phyloP scores from a whole-genome alignment of 2,797 vertebrate species.

The Astyanax mexicanus region DNA sequence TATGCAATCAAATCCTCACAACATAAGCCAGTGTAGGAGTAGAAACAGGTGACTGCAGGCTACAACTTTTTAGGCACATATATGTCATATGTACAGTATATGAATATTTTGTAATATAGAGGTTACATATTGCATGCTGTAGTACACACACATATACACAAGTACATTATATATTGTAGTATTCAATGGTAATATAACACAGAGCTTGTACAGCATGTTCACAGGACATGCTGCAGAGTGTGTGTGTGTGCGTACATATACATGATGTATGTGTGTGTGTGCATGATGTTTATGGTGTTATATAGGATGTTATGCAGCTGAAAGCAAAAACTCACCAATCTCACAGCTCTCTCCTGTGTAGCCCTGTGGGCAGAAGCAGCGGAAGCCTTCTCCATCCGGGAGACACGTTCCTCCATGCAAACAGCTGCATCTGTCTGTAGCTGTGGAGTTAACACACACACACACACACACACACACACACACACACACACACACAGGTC shows the following conservation, averaged over 20 bases:
- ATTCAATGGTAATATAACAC: too few relatives aligned
- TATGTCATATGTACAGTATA: too few relatives aligned
- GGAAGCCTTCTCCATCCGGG: conserved; percentile 83
- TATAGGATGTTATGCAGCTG: not conserved
- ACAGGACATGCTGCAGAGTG: conserved; percentile 19
- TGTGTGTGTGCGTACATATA: conserved; percentile 32
- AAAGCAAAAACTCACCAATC: conserved; percentile 83
- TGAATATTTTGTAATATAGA: too few relatives aligned
- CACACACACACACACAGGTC: conserved; percentile 24
- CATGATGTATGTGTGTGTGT: too few relatives aligned
- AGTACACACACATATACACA: too few relatives aligned
- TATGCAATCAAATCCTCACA: too few relatives aligned
- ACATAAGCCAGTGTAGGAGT: too few relatives aligned
- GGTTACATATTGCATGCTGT: too few relatives aligned
- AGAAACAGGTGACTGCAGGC: too few relatives aligned
- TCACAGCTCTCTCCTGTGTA: conserved; percentile 95
- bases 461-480: conserved; percentile 24
- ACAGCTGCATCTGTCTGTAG: conserved; percentile 79
- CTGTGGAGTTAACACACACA: conserved; percentile 36
- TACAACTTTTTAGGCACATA: too few relatives aligned
- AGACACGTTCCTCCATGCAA: conserved; percentile 90
- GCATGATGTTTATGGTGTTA: not conserved
- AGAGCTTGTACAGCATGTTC: too few relatives aligned
- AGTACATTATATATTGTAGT: too few relatives aligned
- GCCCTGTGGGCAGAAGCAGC: conserved; percentile 91